Conservation (phyloP, 2,888 invertebrate species). For the Noctua janthina region DNA sequence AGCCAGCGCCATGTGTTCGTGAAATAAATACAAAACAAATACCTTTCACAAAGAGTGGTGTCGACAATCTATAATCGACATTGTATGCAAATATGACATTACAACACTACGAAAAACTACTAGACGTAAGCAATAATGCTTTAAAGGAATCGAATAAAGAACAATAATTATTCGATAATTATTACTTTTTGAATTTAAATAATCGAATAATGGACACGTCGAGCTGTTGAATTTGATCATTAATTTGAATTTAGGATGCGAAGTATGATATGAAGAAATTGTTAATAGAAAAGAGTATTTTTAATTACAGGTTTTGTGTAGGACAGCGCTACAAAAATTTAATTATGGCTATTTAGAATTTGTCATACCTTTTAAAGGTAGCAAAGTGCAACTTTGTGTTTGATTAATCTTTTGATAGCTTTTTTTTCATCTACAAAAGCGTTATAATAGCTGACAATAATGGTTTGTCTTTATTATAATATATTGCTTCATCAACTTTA, state of each 20-base stretch:
- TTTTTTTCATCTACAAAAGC: slow-evolving; percentile 6
- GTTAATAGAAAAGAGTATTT: slow-evolving; percentile 46
- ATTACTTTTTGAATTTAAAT: slow-evolving; percentile 58
- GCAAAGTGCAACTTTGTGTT: slow-evolving; percentile 21
- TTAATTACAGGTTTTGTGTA: slow-evolving; percentile 54
- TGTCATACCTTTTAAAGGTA: slow-evolving; percentile 14
- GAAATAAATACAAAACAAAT: slow-evolving; percentile 60
- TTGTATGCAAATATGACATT: slow-evolving; percentile 67
- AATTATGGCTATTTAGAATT: slow-evolving; percentile 14
- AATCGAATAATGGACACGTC: slow-evolving; percentile 55
- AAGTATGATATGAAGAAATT: slow-evolving; percentile 47
- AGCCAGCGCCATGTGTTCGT: slow-evolving; percentile 39
- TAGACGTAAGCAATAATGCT: slow-evolving; percentile 47
- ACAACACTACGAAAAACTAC: slow-evolving; percentile 59
- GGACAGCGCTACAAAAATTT: slow-evolving; percentile 35
- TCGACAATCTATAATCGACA: slow-evolving; percentile 69
- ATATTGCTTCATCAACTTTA: slow-evolving; percentile 48
- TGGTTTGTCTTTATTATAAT: slow-evolving; percentile 3
- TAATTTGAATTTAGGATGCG: slow-evolving; percentile 40
- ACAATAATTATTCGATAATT: slow-evolving; percentile 57
- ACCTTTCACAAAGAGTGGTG: slow-evolving; percentile 50
- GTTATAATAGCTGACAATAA: slow-evolving; percentile 11
- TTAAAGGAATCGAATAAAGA: slow-evolving; percentile 58
- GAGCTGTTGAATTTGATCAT: slow-evolving; percentile 48
- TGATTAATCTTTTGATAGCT: slow-evolving; percentile 17